Evolutionary conservation across 1,140 invertebrate genomes (phyloP).

Genomic region (Papilio machaon): DNA sequence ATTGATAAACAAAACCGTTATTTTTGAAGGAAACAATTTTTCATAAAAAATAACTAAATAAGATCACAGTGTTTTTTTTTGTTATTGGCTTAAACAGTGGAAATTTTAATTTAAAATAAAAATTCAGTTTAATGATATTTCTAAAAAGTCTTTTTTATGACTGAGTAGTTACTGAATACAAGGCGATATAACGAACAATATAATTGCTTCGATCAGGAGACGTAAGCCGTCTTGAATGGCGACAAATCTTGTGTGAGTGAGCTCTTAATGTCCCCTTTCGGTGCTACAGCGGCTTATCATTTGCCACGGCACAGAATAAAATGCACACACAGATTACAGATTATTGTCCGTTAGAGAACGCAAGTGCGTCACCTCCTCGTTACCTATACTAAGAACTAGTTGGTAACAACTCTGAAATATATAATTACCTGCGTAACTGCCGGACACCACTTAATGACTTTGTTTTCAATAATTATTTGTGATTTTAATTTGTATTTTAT

Average conservation of each 20-base stretch:
- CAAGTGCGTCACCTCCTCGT: not conserved
- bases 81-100: too few species aligned
- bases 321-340: constrained; percentile 12
- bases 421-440: not conserved
- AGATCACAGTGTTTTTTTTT: too few species aligned
- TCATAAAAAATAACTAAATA: too few species aligned
- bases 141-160: too few species aligned
- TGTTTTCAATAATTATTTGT: too few species aligned
- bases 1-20: not conserved
- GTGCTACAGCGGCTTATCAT: constrained; percentile 46
- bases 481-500: too few species aligned
- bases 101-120: too few species aligned
- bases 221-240: constrained; percentile 12
- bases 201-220: constrained; percentile 31
- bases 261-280: constrained; percentile 49
- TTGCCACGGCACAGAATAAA: constrained; percentile 31
- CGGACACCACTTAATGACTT: too few species aligned
- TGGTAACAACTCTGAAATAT: not conserved
- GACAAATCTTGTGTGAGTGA: constrained; percentile 52
- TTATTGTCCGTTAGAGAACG: not conserved
- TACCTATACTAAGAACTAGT: not conserved
- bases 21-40: too few species aligned
- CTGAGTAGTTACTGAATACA: not conserved
- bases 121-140: not conserved
- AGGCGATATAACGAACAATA: not conserved